Percentiles rank a stretch among this genome's conserved stretches.
These are phyloP conservation scores for Platypus cylindrus DNA, from an alignment of 2,888 invertebrate genomes.

Conservation along the genomic window DNA sequence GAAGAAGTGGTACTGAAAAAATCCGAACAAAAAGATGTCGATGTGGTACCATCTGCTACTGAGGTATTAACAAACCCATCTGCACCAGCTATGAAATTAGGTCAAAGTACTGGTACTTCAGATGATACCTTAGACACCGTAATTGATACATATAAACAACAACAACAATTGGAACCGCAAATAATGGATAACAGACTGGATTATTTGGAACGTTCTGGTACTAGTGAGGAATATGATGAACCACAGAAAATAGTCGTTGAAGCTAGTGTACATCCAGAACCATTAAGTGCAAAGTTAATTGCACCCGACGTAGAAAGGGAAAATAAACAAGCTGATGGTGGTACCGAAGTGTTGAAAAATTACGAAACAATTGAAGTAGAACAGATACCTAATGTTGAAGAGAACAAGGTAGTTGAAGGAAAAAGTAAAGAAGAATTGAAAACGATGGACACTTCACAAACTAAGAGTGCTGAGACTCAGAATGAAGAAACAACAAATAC, in stretches of 20 bases:
- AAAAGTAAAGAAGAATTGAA: background rate
- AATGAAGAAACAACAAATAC: too few species aligned
- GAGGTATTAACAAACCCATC: constrained; percentile 14
- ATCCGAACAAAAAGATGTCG: too few species aligned
- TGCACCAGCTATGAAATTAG: constrained; percentile 4
- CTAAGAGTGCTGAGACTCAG: too few species aligned
- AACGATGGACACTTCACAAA: too few species aligned
- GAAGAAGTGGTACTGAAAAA: too few species aligned
- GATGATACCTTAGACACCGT: constrained; percentile 19
- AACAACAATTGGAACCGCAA: constrained; percentile 5
- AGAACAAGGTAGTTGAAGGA: background rate
- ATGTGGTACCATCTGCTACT: too few species aligned
- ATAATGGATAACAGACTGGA: constrained; percentile 4
- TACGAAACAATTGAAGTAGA: constrained; percentile 1
- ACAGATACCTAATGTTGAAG: background rate
- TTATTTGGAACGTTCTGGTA: constrained; percentile 25
- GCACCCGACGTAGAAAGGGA: constrained; percentile 7
- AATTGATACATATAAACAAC: constrained; percentile 15
- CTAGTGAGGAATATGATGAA: constrained; percentile 31
- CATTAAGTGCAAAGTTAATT: constrained; percentile 18
- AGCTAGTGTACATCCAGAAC: constrained; percentile 33
- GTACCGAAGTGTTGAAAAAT: background rate
- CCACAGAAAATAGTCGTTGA: constrained; percentile 28
- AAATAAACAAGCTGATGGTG: constrained; percentile 1
- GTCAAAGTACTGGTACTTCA: constrained; percentile 22